Percentiles rank a stretch among this genome's conserved stretches.
Evolutionary conservation across 2,888 invertebrate species (phyloP).

Genomic region (Papilio gigon): DNA sequence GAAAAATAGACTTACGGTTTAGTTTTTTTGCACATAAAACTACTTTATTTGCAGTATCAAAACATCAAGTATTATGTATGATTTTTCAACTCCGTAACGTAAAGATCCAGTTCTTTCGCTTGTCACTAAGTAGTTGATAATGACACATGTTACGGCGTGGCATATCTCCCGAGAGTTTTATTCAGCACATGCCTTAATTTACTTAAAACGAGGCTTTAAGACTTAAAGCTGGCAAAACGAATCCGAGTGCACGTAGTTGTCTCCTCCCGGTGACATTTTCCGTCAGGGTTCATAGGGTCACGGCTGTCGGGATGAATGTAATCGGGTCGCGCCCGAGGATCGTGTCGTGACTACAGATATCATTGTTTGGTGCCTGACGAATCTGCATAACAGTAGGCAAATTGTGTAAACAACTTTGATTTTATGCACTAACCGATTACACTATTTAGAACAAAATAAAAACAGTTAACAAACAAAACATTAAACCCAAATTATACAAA

Average conservation of each 20-base stretch:
- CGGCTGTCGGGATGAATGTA: constrained; percentile 66
- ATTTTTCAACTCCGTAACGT: constrained; percentile 17
- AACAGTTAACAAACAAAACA: background rate
- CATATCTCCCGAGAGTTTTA: constrained; percentile 22
- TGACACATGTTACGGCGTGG: constrained; percentile 22
- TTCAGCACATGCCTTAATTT: constrained; percentile 36
- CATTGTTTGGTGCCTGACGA: constrained; percentile 58
- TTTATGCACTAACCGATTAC: constrained; percentile 25
- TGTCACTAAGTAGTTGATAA: constrained; percentile 37
- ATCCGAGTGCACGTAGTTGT: constrained; percentile 40
- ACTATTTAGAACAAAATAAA: background rate
- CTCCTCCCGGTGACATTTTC: constrained; percentile 66
- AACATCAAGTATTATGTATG: constrained; percentile 3
- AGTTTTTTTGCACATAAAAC: too few relatives aligned
- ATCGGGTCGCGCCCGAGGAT: constrained; percentile 62
- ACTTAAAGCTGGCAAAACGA: constrained; percentile 28
- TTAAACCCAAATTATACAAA: too few relatives aligned
- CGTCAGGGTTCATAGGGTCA: constrained; percentile 75
- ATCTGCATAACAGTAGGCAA: constrained; percentile 65
- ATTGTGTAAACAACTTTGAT: constrained; percentile 45
- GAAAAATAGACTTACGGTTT: background rate
- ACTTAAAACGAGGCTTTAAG: constrained; percentile 37
- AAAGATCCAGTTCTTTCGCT: constrained; percentile 41
- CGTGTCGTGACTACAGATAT: constrained; percentile 74
- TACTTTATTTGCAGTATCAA: background rate